Base-by-base conservation (phyloP, 2,797 vertebrate genomes). In the Lophura swinhoii region DNA sequence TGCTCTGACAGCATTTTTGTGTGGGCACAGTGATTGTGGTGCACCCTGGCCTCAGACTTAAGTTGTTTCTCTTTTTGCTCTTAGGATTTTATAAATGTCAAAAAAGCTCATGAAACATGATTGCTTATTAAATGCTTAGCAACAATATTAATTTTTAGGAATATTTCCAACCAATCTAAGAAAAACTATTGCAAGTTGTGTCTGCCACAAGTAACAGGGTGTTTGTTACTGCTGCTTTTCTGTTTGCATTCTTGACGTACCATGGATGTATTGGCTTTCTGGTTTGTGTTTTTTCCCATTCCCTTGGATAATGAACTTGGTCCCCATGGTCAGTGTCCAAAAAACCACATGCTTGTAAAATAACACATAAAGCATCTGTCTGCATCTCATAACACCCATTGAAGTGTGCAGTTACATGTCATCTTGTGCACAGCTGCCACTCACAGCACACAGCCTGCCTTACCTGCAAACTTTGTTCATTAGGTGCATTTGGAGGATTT, bases 401-500 rank as follows among this genome's bases (percentile, higher is more conserved):
- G 55, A 79, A 60, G 60, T 5, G 46, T 63, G 67, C 10, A 0
- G 35, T 56, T 14, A 16, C 12, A 24, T 49, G 53, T 60, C 11
- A 1, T 5, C 12, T 14, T 43, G 4, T n/a, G 21, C 21, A 8
- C 15, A 2, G 29, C 62, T 41, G 28, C 12, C 0, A 0, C 72
- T 66, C 31, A 3, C 39, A 2, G 0, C 0, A 2, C 31, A 62
- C 46, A 5, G 0, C 67, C 59, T 41, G 2, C 88, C 92, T 97
- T 72, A 97, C 76, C 53, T 91, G 29, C 26, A 0, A 3, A 14
- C 69, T 90, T 87, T 90, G 91, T 94, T 95, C 91, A 26, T 68
- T 92, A 99, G 99, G 99, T 85, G 95, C 98, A 0, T 99, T 99
- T 81, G 98, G 99, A 73, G 99, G 99, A 49, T 99, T 99, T 86